Conservation (phyloP, 1,140 invertebrate species). For the Plodia interpunctella region DNA sequence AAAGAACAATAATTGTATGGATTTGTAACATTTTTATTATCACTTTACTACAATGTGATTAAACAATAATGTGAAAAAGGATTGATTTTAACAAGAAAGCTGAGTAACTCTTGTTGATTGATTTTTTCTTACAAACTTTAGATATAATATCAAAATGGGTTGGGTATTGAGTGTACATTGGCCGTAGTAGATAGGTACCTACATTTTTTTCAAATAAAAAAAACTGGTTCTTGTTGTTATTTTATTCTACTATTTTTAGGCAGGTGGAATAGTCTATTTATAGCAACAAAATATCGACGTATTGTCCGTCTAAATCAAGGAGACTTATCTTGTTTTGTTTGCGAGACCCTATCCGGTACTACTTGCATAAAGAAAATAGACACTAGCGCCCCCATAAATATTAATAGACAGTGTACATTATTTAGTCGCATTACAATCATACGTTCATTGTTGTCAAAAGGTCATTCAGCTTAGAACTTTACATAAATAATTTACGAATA, state of each 20-base stretch:
- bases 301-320: slow-evolving; percentile 8
- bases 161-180: no score
- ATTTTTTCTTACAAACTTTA: no score
- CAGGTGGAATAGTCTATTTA: background rate
- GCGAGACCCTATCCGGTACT: background rate
- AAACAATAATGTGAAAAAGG: no score
- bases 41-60: no score
- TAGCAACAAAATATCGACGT: slow-evolving; percentile 9
- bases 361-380: background rate
- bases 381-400: slow-evolving; percentile 8
- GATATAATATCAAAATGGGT: no score
- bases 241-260: slow-evolving; percentile 9
- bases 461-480: background rate
- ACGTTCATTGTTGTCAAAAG: slow-evolving; percentile 18
- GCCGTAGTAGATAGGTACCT: no score
- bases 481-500: background rate
- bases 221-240: background rate
- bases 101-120: no score
- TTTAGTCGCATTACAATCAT: slow-evolving; percentile 10
- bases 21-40: no score
- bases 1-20: no score
- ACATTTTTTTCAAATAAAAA: no score
- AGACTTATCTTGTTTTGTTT: slow-evolving; percentile 4
- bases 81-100: no score
- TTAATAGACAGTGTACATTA: background rate